phyloP scores from a whole-genome alignment of 2,888 invertebrate genomes.

The Homarus gammarus region DNA sequence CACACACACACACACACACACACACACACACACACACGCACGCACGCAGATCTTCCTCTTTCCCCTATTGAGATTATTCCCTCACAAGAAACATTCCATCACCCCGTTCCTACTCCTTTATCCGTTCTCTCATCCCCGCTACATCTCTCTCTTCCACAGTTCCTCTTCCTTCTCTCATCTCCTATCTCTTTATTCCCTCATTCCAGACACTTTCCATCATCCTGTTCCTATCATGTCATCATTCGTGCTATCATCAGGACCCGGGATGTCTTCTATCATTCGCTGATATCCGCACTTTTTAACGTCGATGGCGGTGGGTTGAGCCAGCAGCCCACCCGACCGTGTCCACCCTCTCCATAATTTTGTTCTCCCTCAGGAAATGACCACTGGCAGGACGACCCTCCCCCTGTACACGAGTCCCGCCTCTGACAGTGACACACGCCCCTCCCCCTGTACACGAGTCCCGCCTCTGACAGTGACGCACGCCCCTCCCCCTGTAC shows the following conservation, averaged over 20 bases:
- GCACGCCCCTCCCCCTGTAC: too few species aligned
- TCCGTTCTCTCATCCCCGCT: too few species aligned
- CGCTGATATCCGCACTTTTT: conserved; percentile 11
- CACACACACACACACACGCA: conserved; percentile 3
- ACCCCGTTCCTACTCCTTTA: too few species aligned
- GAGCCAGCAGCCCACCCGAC: not conserved
- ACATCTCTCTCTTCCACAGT: too few species aligned
- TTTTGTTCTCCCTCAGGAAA: not conserved
- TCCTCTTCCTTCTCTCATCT: too few species aligned
- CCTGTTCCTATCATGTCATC: not conserved
- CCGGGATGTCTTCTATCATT: not conserved
- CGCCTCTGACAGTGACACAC: too few species aligned
- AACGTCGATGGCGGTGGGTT: not conserved
- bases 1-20: conserved; percentile 24
- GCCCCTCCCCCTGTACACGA: too few species aligned
- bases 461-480: too few species aligned
- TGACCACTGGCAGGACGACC: not conserved
- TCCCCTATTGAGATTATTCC: too few species aligned
- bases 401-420: not conserved
- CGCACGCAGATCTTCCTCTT: not conserved
- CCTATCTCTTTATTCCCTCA: too few species aligned
- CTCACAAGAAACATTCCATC: too few species aligned
- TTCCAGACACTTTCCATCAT: not conserved
- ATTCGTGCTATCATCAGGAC: not conserved
- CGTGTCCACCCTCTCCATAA: not conserved